Conservation (phyloP, 2,113 vertebrate species). For the Calyptommatus sinebrachiatus region DNA sequence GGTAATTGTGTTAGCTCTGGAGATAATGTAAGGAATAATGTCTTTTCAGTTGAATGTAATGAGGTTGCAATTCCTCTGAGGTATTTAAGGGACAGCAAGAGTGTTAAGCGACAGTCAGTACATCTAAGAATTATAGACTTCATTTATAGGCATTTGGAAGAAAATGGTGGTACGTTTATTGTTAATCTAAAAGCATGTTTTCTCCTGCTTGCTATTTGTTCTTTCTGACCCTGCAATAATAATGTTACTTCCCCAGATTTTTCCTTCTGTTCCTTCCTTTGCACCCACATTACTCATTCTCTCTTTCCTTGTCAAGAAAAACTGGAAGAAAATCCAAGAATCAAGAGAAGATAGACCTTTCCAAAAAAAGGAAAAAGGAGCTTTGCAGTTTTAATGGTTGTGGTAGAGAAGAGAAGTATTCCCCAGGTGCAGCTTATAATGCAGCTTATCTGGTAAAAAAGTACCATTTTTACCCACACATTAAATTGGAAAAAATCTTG, state of each 20-base stretch:
- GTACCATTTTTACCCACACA: too few species aligned
- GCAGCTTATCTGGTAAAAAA: too few species aligned
- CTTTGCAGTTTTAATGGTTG: too few species aligned
- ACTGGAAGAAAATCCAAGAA: not conserved
- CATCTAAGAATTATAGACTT: slow-evolving; percentile 53
- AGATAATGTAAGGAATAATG: slow-evolving; percentile 40
- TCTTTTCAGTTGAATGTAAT: slow-evolving; percentile 37
- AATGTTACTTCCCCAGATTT: slow-evolving; percentile 23
- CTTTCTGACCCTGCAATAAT: slow-evolving; percentile 47
- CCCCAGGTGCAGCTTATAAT: too few species aligned
- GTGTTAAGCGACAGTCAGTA: slow-evolving; percentile 53
- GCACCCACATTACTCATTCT: slow-evolving; percentile 18
- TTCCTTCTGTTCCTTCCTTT: slow-evolving; percentile 11
- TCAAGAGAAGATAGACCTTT: not conserved
- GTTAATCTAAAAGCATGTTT: slow-evolving; percentile 49
- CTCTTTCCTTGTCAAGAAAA: not conserved
- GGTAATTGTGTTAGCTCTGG: slow-evolving; percentile 27
- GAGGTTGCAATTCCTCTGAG: slow-evolving; percentile 52
- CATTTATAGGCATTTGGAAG: slow-evolving; percentile 53
- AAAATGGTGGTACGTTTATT: slow-evolving; percentile 30
- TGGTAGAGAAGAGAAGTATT: too few species aligned
- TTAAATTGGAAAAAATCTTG: too few species aligned
- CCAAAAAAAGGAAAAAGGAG: too few species aligned
- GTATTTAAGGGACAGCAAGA: slow-evolving; percentile 45
- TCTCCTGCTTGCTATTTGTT: slow-evolving; percentile 56